Evolutionary conservation across 64 coral and sea anemone species (phyloP), one percentile per base, ranked within the genome.

Genomic region (Hydrozoanthus tunicans): DNA sequence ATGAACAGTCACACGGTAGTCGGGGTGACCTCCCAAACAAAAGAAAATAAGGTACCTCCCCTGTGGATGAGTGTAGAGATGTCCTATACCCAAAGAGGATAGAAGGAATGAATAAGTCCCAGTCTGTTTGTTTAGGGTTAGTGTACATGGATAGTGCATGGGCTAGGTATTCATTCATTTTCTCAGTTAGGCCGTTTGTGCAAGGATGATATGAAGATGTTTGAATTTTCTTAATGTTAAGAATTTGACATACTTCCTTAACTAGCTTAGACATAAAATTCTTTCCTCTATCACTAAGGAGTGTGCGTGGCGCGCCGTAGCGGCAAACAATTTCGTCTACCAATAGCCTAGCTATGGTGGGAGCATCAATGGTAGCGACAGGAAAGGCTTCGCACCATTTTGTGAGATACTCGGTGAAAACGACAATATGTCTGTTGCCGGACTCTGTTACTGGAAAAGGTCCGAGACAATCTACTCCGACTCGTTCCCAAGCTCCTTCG

Each of bases 261-360:
- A 26, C 10, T 57, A 83, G 58, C 7, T 51, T 11, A 9, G 81
- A 83, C 53, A 83, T 51, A 26, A 83, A 83, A 63, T 83, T 83
- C 15, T 51, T 60, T 14, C 81, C 81, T 60, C 81, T 11, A 63
- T 83, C 81, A 24, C 32, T 60, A 1, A 83, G 24, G 17, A 83
- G 57, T n/a, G 78, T 81, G 24, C 78, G 78, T 54, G 78, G 78
- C 8, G 78, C 78, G 5, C 43, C 80, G 60, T 83, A 55, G 3
- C 6, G 53, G 12, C 54, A 26, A 55, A 59, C 54, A 15, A 60
- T 58, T 27, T 58, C 54, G 23, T 59, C 24, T 9, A 83, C 24
- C 3, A 83, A 26, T 9, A 60, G 54, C 9, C 14, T 4, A 62
- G 54, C 57, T 56, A 61, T 83, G 56, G n/a, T 83, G 2, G 54